Base-by-base conservation (phyloP, 2,888 invertebrate genomes). In the Zygaena filipendulae region DNA sequence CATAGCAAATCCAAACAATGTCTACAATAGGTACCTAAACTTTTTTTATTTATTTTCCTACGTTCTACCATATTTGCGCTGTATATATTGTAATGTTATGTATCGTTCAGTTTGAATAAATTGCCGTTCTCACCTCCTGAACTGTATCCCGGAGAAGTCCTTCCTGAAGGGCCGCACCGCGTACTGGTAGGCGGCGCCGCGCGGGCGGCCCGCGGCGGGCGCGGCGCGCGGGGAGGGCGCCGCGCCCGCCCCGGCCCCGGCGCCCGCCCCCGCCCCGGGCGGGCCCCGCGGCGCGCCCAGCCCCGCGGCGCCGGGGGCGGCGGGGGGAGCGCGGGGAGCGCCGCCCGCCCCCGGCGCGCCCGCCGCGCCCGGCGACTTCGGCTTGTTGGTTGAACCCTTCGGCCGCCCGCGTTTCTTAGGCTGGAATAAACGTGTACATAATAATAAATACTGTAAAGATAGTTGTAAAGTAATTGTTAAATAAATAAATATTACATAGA, bases 71-170 rank as follows among this genome's bases (percentile, higher is more conserved):
- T n/a, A n/a, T n/a, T n/a, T n/a, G n/a, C n/a, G n/a, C n/a, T n/a
- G n/a, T n/a, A n/a, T n/a, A n/a, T n/a, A n/a, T n/a, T n/a, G n/a
- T n/a, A n/a, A n/a, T n/a, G n/a, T n/a, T n/a, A n/a, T n/a, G n/a
- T n/a, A n/a, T n/a, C n/a, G n/a, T n/a, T n/a, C n/a, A n/a, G n/a
- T n/a, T n/a, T n/a, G n/a, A n/a, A n/a, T n/a, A n/a, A n/a, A n/a
- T n/a, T n/a, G n/a, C n/a, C n/a, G n/a, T n/a, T n/a, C n/a, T n/a
- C n/a, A 77, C 79, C 79, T 80, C 39, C 72, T 56, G 30, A 81
- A 81, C 57, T 79, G 77, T 51, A 81, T 79, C 19, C 79, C 79
- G 0, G 75, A 75, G 63, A 81, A 81, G 54, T 81, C 80, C 52
- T 79, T 77, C 45, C 79, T 47, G 46, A 75, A 79, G 0, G 79